Evolutionary conservation across 2,888 invertebrate genomes (phyloP), one percentile per base, ranked within the genome.

Genomic region (Lathronympha strigana): DNA sequence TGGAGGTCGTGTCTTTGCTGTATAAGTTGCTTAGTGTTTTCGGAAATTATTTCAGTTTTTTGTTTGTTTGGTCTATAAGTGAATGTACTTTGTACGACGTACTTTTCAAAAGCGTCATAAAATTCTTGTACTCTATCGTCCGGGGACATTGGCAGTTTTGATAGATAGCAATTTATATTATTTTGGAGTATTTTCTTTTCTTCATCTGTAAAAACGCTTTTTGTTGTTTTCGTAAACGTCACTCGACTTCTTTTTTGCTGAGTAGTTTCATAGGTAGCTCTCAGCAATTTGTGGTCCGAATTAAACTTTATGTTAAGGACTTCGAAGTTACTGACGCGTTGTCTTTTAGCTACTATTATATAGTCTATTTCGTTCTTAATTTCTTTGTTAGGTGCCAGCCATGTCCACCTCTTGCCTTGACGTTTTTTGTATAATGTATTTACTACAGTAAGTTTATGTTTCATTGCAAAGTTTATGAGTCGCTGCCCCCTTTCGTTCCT

Each of bases 401-500:
- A 43, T 5, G 43, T 43, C 43, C 43, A 43, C 3, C 43, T n/a
- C n/a, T 43, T 17, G 43, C 43, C n/a, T 9, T n/a, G 17, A 9
- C 43, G 17, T 43, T 43, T 43, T 43, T 43, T 43, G n/a, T 19
- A 43, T 6, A 43, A 9, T 43, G 43, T 43, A 19, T 43, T 43
- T 19, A 43, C 19, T 17, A 43, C 19, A 19, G 43, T 43, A 19
- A 43, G 19, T 9, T 43, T 43, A 3, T 43, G 43, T 19, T 43
- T 19, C 43, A 19, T 43, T 43, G 43, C 43, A 6, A 43, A 43
- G 5, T 43, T 19, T 19, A 43, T 19, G 6, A 43, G 19, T 43
- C 17, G 17, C 11, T 43, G 43, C 9, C 43, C 43, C 9, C 43
- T n/a, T 8, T 43, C 43, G 9, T 43, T 43, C 9, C 43, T n/a